Conservation (phyloP, 2,888 invertebrate genomes). For the Agrypnus murinus region DNA sequence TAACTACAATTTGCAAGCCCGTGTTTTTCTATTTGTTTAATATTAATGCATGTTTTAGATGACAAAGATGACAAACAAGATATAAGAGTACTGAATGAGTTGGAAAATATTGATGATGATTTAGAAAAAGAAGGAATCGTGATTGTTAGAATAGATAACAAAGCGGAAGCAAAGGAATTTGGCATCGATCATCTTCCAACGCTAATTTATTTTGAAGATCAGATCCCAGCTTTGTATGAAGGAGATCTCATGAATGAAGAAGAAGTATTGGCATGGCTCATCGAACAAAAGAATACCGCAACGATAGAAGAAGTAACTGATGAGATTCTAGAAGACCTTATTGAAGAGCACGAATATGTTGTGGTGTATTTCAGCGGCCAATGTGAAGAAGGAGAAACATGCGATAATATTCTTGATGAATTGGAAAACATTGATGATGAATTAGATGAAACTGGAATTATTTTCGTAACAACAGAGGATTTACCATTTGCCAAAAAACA, state of each 20-base stretch:
- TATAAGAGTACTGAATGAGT: slow-evolving; percentile 88
- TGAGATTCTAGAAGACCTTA: slow-evolving; percentile 88
- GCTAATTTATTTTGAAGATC: slow-evolving; percentile 92
- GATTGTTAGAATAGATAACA: slow-evolving; percentile 92
- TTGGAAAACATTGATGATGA: slow-evolving; percentile 95
- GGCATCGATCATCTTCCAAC: slow-evolving; percentile 92
- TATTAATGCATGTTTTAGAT: slow-evolving; percentile 78
- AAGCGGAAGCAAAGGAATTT: slow-evolving; percentile 91
- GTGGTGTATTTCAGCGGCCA: slow-evolving; percentile 95
- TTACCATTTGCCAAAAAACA: slow-evolving; percentile 86
- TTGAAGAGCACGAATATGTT: slow-evolving; percentile 93
- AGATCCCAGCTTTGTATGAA: slow-evolving; percentile 93
- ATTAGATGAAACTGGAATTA: slow-evolving; percentile 92
- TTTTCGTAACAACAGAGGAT: slow-evolving; percentile 95
- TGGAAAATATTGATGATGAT: slow-evolving; percentile 95
- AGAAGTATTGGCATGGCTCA: slow-evolving; percentile 91
- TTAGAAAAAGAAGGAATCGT: slow-evolving; percentile 92
- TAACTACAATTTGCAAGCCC: slow-evolving; percentile 76
- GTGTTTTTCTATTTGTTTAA: not conserved
- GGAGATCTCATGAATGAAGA: slow-evolving; percentile 94
- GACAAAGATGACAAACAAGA: slow-evolving; percentile 94
- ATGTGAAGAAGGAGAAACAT: slow-evolving; percentile 91
- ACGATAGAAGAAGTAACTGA: slow-evolving; percentile 97
- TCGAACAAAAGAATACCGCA: slow-evolving; percentile 90
- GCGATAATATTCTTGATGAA: slow-evolving; percentile 88